Evolutionary conservation across 1,140 invertebrate species (phyloP).

Genomic region (Trichomalopsis sarcophagae): DNA sequence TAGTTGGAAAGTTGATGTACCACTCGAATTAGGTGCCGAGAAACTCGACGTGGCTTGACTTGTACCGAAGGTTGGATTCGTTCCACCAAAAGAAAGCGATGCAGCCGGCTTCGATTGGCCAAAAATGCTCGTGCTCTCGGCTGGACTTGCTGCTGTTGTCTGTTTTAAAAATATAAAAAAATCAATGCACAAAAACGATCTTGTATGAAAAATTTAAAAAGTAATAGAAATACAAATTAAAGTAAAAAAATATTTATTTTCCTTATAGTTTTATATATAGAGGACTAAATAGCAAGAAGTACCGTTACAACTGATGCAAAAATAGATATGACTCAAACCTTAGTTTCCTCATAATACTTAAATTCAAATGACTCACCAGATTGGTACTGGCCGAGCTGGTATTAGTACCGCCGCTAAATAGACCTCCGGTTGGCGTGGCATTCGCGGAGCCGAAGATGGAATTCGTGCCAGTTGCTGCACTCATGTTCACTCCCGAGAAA

Average conservation of each 20-base stretch:
- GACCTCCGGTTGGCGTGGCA: neutral
- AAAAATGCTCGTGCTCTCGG: conserved; percentile 15
- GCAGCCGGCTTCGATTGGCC: conserved; percentile 27
- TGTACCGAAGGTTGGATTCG: conserved; percentile 41
- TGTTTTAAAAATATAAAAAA: neutral
- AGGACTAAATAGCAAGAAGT: too few species aligned
- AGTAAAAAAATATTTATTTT: neutral
- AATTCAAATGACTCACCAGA: conserved; percentile 21
- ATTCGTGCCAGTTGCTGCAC: neutral
- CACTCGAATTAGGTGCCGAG: neutral
- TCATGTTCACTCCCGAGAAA: conserved; percentile 20
- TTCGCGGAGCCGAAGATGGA: conserved; percentile 52
- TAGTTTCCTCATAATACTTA: neutral
- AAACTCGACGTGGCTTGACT: conserved; percentile 17
- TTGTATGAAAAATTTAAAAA: neutral
- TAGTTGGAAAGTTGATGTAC: conserved; percentile 33
- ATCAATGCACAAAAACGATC: neutral
- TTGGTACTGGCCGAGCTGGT: conserved; percentile 7
- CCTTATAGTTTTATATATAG: too few species aligned
- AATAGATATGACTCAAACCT: neutral
- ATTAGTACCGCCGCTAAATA: conserved; percentile 5
- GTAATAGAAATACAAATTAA: neutral
- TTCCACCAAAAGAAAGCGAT: neutral
- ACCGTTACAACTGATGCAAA: neutral
- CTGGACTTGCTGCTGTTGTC: neutral